These are phyloP conservation scores for Drosophila tani DNA, from an alignment of 1,140 invertebrate genomes.

Conservation along the genomic window DNA sequence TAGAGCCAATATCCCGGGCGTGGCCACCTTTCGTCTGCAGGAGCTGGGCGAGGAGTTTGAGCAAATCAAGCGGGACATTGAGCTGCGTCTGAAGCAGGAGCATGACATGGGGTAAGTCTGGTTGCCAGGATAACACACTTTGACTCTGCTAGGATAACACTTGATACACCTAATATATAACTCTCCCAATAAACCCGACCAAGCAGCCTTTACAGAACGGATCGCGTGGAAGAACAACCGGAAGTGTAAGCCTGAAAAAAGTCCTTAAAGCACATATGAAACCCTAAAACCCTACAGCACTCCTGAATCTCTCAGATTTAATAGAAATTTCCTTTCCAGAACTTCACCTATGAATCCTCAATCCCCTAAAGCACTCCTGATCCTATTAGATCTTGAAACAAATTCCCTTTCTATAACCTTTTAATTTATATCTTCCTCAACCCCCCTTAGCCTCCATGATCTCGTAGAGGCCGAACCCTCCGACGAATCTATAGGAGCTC, in stretches of 20 bases:
- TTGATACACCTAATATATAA: neutral
- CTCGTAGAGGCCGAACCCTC: constrained; percentile 52
- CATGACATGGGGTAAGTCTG: constrained; percentile 67
- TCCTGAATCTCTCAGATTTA: neutral
- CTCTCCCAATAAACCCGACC: constrained; percentile 9
- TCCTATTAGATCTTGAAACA: neutral
- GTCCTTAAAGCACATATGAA: neutral
- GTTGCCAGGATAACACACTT: neutral
- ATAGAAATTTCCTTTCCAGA: neutral
- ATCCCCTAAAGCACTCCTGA: no score
- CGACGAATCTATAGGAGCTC: constrained; percentile 54
- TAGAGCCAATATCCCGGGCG: constrained; percentile 27
- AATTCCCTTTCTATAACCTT: neutral
- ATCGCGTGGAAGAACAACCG: constrained; percentile 59
- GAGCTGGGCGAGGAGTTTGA: constrained; percentile 87
- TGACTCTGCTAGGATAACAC: neutral
- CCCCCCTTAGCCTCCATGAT: constrained; percentile 46
- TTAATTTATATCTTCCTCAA: neutral
- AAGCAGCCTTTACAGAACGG: constrained; percentile 52
- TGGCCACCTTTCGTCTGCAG: constrained; percentile 87
- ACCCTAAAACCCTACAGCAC: neutral
- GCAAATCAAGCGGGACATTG: constrained; percentile 86
- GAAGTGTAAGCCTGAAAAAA: constrained; percentile 60
- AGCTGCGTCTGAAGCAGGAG: constrained; percentile 87
- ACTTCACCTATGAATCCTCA: no score